Conservation (phyloP, 2,888 invertebrate genomes). For the Ornithoptera alexandrae region DNA sequence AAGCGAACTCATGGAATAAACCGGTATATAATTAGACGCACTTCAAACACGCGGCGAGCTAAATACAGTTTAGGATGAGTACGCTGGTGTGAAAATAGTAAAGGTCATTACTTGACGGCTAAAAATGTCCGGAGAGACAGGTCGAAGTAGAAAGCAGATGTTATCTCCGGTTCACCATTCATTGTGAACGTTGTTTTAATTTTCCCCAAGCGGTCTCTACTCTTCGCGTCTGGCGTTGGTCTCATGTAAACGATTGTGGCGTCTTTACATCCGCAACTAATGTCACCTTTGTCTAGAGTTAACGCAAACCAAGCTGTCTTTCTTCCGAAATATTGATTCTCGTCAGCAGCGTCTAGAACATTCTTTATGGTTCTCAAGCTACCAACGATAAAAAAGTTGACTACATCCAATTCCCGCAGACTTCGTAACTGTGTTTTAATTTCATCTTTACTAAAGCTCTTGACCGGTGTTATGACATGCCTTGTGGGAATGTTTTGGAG, state of each 20-base stretch:
- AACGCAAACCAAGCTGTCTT: slow-evolving; percentile 94
- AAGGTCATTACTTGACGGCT: slow-evolving; percentile 84
- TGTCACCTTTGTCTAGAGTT: slow-evolving; percentile 86
- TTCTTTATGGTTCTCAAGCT: slow-evolving; percentile 84
- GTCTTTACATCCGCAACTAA: slow-evolving; percentile 87
- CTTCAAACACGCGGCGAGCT: slow-evolving; percentile 54
- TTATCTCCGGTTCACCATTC: slow-evolving; percentile 86
- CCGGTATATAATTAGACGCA: slow-evolving; percentile 66
- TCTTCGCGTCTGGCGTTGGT: slow-evolving; percentile 84
- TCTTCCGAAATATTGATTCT: slow-evolving; percentile 87
- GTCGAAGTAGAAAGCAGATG: slow-evolving; percentile 94
- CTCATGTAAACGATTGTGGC: slow-evolving; percentile 87
- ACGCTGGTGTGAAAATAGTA: slow-evolving; percentile 52
- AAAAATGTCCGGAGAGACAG: slow-evolving; percentile 86
- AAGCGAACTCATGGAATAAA: slow-evolving; percentile 66
- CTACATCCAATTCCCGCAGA: slow-evolving; percentile 89
- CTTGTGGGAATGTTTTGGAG: slow-evolving; percentile 94
- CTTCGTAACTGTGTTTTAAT: slow-evolving; percentile 85
- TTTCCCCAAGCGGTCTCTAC: slow-evolving; percentile 84
- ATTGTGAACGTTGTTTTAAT: slow-evolving; percentile 86
- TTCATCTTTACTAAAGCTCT: slow-evolving; percentile 80
- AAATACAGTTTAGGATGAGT: slow-evolving; percentile 47
- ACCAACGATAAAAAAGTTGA: slow-evolving; percentile 93
- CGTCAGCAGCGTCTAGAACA: slow-evolving; percentile 85
- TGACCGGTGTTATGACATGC: slow-evolving; percentile 88